These are phyloP conservation scores for Trinectes maculatus DNA, from an alignment of 2,113 vertebrate genomes.

Conservation along the genomic window DNA sequence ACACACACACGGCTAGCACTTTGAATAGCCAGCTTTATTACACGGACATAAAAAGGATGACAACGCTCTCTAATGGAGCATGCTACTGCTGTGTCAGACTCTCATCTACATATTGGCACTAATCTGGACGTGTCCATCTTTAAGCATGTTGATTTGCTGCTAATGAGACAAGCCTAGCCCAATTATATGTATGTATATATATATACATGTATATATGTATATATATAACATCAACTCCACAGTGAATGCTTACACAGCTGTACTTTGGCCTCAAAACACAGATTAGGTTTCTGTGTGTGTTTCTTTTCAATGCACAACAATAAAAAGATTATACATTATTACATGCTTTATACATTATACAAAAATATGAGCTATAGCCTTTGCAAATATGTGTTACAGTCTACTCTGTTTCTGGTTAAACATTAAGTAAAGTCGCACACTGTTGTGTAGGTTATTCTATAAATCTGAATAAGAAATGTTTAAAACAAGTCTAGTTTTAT, in stretches of 20 bases:
- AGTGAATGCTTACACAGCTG: not conserved
- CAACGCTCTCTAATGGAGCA: slow-evolving; percentile 61
- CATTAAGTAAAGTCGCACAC: too few species aligned
- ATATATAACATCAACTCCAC: slow-evolving; percentile 22
- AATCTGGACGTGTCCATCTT: slow-evolving; percentile 30
- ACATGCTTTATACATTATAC: too few species aligned
- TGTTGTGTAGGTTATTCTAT: too few species aligned
- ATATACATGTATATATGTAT: too few species aligned
- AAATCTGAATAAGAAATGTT: too few species aligned
- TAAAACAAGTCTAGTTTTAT: too few species aligned
- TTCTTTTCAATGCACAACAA: too few species aligned
- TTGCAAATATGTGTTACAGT: too few species aligned
- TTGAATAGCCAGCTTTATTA: slow-evolving; percentile 55
- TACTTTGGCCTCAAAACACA: not conserved
- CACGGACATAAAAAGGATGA: slow-evolving; percentile 44
- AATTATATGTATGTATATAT: too few species aligned
- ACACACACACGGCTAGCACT: slow-evolving; percentile 38
- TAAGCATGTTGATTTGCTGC: slow-evolving; percentile 38
- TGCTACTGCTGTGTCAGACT: slow-evolving; percentile 58
- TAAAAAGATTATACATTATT: too few species aligned
- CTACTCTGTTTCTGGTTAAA: too few species aligned
- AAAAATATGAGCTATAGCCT: too few species aligned
- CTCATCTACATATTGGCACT: slow-evolving; percentile 28
- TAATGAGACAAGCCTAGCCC: slow-evolving; percentile 45
- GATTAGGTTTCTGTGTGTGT: not conserved